Evolutionary conservation across 2,113 vertebrate genomes (phyloP), one percentile per base, ranked within the genome.

Genomic region (Rhegmatorhina hoffmannsi): DNA sequence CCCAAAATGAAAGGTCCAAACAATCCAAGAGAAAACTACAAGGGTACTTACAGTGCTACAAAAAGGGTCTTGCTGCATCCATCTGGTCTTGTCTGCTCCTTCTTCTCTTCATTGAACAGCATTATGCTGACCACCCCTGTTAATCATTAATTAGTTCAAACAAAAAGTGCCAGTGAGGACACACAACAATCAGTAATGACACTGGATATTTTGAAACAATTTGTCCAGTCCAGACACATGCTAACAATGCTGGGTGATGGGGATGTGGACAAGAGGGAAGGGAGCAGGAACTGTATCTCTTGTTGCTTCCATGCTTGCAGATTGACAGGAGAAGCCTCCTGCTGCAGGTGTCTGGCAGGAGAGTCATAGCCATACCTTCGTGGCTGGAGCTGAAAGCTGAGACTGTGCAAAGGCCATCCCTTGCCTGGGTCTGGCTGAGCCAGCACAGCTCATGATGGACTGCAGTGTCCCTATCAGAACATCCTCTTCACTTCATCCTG

Each of bases 101-200:
- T 68, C 43, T 73, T 77, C 63, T 67, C 36, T 64, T 90, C 53
- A 75, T 56, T 55, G 40, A 95, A 89, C 44, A 76, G 33, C 14
- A 49, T 49, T 73, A 84, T 72, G 28, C 81, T 76, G 63, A 63
- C 5, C 6, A 16, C 34, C 16, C 21, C 29, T 0, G n/a, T 96
- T 96, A 97, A 96, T 94, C 69, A 97, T 96, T 96, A 89, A 68
- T 84, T 52, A 90, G 28, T 79, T 87, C 46, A 87, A 90, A 94
- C 53, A 93, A 92, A 90, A 89, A 63, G 68, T 87, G 29, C 28
- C 44, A 64, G 19, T 2, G 11, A 70, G 29, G 43, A 86, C 56
- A 31, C 38, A 86, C 20, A 86, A 19, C 36, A 80, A 83, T 47
- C 78, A 88, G 47, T 21, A 87, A 74, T 53, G 40, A 85, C 14